Base-by-base conservation (phyloP, 2,113 vertebrate species). In the Anhinga anhinga region DNA sequence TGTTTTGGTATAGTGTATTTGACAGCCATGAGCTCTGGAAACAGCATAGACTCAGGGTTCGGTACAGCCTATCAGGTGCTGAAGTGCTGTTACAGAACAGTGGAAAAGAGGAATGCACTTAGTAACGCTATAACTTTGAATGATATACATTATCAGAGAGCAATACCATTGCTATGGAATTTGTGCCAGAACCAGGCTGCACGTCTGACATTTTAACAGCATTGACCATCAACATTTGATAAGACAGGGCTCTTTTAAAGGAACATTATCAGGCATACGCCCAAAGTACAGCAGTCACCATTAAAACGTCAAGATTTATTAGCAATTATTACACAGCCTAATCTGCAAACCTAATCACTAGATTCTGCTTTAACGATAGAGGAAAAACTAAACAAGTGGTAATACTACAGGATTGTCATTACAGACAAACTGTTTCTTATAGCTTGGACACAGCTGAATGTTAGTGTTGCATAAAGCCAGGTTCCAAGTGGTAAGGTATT, bases 61-160 rank as follows among this genome's bases (percentile, higher is more conserved):
- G 11, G 66, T 65, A 1, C 62, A 66, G 56, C 42, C 73, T 82
- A 69, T 87, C 93, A 90, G 93, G 91, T 94, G 93, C 78, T 94
- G 96, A 97, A 96, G 95, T 77, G 71, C 87, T 97, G 91, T 77
- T 96, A 89, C 27, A 96, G 91, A 94, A 44, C 89, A 95, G 93
- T 20, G 62, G 88, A 66, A 21, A 56, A 72, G 78, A 97, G 93
- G 94, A 97, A 97, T 96, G 95, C 89, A 90, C 81, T 94, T 79
- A 87, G 81, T 69, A 95, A 89, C 0, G 20, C 84, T 62, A 34
- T 88, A 96, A 95, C 77, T 91, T 84, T 8, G 55, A 38, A 29
- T 49, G 70, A 82, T 93, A 15, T 40, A 88, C 78, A 12, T 89
- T 94, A 91, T 95, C 93, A 89, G 90, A 62, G 76, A 84, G 72